phyloP scores from a whole-genome alignment of 2,113 vertebrate species.

The Rhinichthys klamathensis region DNA sequence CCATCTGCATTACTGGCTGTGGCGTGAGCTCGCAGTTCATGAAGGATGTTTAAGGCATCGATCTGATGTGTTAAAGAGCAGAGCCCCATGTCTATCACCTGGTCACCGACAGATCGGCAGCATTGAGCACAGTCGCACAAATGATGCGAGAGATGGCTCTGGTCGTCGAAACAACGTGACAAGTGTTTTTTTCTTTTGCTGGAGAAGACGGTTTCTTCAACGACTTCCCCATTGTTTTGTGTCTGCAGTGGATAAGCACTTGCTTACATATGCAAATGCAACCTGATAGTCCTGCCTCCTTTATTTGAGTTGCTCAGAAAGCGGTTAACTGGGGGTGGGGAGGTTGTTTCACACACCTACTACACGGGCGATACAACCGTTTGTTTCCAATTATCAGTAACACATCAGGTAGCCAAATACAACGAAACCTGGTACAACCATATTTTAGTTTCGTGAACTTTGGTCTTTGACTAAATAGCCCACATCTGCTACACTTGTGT shows the following conservation, averaged over 20 bases:
- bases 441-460: no score
- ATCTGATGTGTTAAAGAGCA: conserved; percentile 22
- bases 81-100: conserved; percentile 8
- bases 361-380: background rate
- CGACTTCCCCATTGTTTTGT: conserved; percentile 30
- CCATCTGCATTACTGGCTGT: background rate
- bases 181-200: background rate
- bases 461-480: no score
- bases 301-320: background rate
- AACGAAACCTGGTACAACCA: no score
- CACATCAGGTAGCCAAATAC: no score
- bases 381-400: background rate
- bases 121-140: background rate
- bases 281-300: conserved; percentile 4
- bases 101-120: background rate
- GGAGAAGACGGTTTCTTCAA: background rate
- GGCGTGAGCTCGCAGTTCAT: background rate
- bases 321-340: background rate
- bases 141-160: background rate
- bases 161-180: background rate
- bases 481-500: no score
- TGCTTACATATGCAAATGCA: conserved; percentile 33
- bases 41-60: conserved; percentile 29
- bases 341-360: background rate
- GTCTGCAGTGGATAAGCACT: background rate